Base-by-base conservation (phyloP, 2,888 invertebrate species). In the Eristalis arbustorum region DNA sequence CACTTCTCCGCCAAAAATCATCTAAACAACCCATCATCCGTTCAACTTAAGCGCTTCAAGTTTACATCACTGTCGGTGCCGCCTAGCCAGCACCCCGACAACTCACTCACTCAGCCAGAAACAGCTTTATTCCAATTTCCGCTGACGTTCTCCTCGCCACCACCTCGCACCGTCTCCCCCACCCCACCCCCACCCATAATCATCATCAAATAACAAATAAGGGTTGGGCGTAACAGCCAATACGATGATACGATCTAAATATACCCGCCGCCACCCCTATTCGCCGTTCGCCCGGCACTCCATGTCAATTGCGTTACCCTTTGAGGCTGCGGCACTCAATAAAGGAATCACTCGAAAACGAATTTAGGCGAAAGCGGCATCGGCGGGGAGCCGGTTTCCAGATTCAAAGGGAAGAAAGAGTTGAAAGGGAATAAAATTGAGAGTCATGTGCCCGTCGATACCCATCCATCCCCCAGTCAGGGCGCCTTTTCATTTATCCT, bases 211-310 rank as follows among this genome's bases (percentile, higher is more conserved):
- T 42, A 34, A 75, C 31, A 59, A 59, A 23, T 23, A 67, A 28
- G 23, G 23, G 42, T n/a, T 31, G 40, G 42, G 25, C 25, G 37
- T 31, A 67, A 66, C 49, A 72, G 57, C 62, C 71, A 82, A 75
- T 72, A 77, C 68, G 56, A 73, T 67, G 66, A 84, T 68, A 80
- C 62, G 67, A 84, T 80, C 80, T 80, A 76, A 80, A 80, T 76
- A 72, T 72, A 84, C 62, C 31, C 40, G 18, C 67, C 11, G 59
- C 11, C 59, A 25, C 59, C 25, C 59, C 59, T 1, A 13, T 25
- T 23, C 14, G 25, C 6, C 56, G 22, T 56, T 22, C 25, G 59
- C 59, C 1, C 10, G 25, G 25, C 59, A 49, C 18, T 49, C 18
- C 59, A 59, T 59, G 59, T 59, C 59, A 59, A 59, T 23, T 59